These are phyloP conservation scores for Diplazon laetatorius DNA, from an alignment of 2,888 invertebrate species.

Conservation along the genomic window DNA sequence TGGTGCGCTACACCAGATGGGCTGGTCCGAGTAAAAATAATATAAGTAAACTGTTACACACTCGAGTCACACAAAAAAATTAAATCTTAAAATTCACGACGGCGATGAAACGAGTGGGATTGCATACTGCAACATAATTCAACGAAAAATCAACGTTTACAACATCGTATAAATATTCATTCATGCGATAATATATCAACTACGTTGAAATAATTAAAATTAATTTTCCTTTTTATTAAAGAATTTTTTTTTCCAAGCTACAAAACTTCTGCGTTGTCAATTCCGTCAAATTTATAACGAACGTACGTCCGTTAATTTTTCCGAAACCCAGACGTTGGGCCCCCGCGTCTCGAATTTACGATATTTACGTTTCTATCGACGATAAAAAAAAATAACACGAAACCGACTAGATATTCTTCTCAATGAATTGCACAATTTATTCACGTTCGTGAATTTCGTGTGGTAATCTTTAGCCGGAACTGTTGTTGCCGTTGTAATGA, in stretches of 20 bases:
- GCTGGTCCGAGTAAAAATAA: too few relatives aligned
- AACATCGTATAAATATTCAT: too few relatives aligned
- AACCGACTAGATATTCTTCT: slow-evolving; percentile 2
- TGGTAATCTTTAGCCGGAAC: slow-evolving; percentile 41
- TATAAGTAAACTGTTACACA: too few relatives aligned
- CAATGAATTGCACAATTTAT: slow-evolving; percentile 60
- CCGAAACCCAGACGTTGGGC: not conserved
- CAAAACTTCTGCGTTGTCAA: not conserved
- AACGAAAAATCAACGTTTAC: too few relatives aligned
- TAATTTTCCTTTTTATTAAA: too few relatives aligned
- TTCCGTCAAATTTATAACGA: not conserved
- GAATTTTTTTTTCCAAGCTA: too few relatives aligned
- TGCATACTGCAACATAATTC: too few relatives aligned
- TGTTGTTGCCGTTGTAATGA: slow-evolving; percentile 45
- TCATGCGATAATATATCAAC: too few relatives aligned
- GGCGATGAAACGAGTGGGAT: too few relatives aligned
- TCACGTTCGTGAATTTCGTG: slow-evolving; percentile 36
- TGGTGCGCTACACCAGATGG: too few relatives aligned
- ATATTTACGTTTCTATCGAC: slow-evolving; percentile 4
- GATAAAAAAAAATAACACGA: slow-evolving; percentile 10
- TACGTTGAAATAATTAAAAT: too few relatives aligned
- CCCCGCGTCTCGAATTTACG: not conserved
- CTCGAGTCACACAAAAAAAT: too few relatives aligned
- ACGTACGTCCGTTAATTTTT: not conserved
- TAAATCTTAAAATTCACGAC: not conserved